Percentiles rank a stretch among this genome's conserved stretches.
These are phyloP conservation scores for Subacronicta megacephala DNA, from an alignment of 2,888 invertebrate species.

Conservation along the genomic window DNA sequence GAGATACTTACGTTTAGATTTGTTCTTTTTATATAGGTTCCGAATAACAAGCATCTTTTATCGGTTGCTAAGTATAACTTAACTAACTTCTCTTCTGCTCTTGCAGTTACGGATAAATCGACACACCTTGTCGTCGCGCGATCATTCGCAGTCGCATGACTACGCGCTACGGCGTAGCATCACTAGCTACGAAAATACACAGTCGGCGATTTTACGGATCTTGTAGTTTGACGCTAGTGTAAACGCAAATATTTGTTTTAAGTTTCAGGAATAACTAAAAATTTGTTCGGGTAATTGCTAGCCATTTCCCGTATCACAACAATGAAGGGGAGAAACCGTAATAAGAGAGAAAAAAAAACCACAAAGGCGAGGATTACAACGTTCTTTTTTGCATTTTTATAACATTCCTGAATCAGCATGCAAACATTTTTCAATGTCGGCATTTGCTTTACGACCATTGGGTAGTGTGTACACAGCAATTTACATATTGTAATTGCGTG, in stretches of 20 bases:
- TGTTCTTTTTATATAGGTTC: no score
- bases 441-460: conserved; percentile 36
- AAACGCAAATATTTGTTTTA: neutral
- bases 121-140: no score
- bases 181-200: conserved; percentile 5
- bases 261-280: neutral
- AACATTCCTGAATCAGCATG: conserved; percentile 42
- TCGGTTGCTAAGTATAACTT: no score
- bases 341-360: conserved; percentile 40
- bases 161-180: conserved; percentile 23
- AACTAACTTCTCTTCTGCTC: no score
- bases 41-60: no score
- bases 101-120: no score
- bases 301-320: conserved; percentile 16
- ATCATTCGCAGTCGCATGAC: conserved; percentile 5
- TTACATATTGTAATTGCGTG: conserved; percentile 3
- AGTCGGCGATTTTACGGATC: neutral
- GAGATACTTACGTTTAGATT: no score
- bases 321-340: conserved; percentile 26
- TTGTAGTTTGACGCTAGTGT: neutral
- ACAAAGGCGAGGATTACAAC: conserved; percentile 32
- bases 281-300: conserved; percentile 14
- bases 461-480: conserved; percentile 13
- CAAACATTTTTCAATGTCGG: conserved; percentile 48
- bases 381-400: conserved; percentile 45